Conservation (phyloP, 2,888 invertebrate genomes). For the Drosophila mettleri region DNA sequence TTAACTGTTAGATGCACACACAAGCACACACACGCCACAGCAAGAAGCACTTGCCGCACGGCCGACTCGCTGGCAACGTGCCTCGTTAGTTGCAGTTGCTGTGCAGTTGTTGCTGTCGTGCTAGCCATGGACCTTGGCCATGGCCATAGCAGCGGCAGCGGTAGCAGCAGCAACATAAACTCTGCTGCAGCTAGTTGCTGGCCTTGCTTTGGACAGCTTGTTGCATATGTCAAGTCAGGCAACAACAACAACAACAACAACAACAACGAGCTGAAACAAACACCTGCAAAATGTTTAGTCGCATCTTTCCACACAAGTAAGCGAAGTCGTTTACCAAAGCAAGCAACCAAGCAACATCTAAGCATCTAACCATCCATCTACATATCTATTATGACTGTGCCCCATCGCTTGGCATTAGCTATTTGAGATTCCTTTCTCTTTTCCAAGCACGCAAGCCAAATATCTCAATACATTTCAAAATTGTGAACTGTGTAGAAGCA, state of each 20-base stretch:
- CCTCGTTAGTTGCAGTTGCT: slow-evolving; percentile 54
- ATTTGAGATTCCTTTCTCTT: slow-evolving; percentile 56
- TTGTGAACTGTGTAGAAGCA: slow-evolving; percentile 3
- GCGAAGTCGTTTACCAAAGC: slow-evolving; percentile 21
- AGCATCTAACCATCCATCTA: slow-evolving; percentile 37
- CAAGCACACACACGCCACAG: slow-evolving; percentile 18
- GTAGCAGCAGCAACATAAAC: slow-evolving; percentile 8
- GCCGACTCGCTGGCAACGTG: slow-evolving; percentile 65
- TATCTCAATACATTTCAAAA: slow-evolving; percentile 28
- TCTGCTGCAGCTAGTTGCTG: slow-evolving; percentile 45
- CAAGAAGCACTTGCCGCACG: slow-evolving; percentile 66
- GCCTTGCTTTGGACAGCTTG: slow-evolving; percentile 63
- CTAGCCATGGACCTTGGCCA: slow-evolving; percentile 58
- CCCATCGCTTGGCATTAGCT: slow-evolving; percentile 15
- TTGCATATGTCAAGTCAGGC: slow-evolving; percentile 59
- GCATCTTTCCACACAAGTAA: slow-evolving; percentile 30
- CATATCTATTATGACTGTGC: slow-evolving; percentile 44
- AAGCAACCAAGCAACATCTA: slow-evolving; percentile 21
- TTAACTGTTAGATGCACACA: slow-evolving; percentile 61
- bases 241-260: slow-evolving; percentile 28
- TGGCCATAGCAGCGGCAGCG: slow-evolving; percentile 39
- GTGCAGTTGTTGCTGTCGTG: slow-evolving; percentile 47
- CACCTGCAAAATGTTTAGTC: slow-evolving; percentile 39
- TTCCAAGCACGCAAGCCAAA: slow-evolving; percentile 28
- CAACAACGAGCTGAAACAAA: slow-evolving; percentile 37